These are phyloP conservation scores for Bos javanicus DNA, from an alignment of 2,113 vertebrate genomes.

Conservation along the genomic window DNA sequence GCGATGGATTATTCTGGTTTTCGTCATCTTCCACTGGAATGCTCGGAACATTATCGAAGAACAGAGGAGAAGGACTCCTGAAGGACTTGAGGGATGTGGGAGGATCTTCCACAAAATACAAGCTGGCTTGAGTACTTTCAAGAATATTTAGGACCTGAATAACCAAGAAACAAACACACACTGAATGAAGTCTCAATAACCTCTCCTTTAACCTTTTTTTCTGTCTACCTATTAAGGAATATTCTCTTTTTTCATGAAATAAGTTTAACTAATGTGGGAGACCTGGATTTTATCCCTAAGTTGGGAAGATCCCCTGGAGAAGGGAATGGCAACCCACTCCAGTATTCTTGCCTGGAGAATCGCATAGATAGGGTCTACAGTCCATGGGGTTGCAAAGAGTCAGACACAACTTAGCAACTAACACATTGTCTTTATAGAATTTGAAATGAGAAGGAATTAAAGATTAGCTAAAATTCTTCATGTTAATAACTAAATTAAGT, in stretches of 20 bases:
- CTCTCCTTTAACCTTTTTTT: neutral
- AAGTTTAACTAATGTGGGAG: neutral
- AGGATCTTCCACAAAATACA: slow-evolving; percentile 70
- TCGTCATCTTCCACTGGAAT: slow-evolving; percentile 81
- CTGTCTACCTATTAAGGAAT: neutral
- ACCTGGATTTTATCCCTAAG: neutral
- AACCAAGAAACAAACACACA: neutral
- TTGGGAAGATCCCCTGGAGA: neutral
- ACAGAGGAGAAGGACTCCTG: neutral
- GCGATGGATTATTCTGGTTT: slow-evolving; percentile 41
- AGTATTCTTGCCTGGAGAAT: neutral
- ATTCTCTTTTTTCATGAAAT: neutral
- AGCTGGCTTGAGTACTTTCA: slow-evolving; percentile 65
- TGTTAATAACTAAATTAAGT: neutral
- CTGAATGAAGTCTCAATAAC: neutral
- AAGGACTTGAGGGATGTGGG: slow-evolving; percentile 75
- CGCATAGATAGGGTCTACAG: neutral
- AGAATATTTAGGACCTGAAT: slow-evolving; percentile 73
- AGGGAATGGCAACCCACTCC: neutral
- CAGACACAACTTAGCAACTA: neutral
- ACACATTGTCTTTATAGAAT: neutral
- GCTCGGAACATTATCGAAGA: slow-evolving; percentile 38
- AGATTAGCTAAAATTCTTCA: neutral
- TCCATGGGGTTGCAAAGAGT: neutral
- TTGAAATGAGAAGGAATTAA: neutral